Evolutionary conservation across 2,113 vertebrate species (phyloP).

Genomic region (Trogon surrucura): DNA sequence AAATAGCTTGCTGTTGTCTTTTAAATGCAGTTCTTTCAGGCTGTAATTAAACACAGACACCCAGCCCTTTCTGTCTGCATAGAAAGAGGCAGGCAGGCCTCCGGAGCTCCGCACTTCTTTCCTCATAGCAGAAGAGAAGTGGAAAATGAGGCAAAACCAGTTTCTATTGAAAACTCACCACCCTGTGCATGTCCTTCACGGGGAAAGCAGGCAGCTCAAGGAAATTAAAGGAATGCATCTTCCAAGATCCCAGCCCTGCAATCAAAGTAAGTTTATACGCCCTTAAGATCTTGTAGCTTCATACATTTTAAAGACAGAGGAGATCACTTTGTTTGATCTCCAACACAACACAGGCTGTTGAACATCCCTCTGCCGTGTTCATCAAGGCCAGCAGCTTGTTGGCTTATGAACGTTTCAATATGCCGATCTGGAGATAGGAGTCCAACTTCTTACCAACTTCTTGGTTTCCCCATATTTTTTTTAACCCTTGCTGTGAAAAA

Average conservation of each 20-base stretch:
- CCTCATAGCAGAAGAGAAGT: conserved; percentile 52
- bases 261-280: conserved; percentile 44
- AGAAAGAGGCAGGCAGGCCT: conserved; percentile 49
- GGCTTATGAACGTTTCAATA: background rate
- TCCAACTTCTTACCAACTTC: background rate
- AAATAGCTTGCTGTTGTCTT: conserved; percentile 72
- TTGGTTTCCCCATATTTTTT: background rate
- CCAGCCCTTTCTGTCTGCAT: conserved; percentile 68
- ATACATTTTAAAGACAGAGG: conserved; percentile 25
- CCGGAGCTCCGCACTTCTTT: conserved; percentile 20
- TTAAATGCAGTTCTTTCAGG: conserved; percentile 72
- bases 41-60: conserved; percentile 76
- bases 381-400: background rate
- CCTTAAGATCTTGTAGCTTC: conserved; percentile 48
- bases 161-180: conserved; percentile 45
- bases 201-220: conserved; percentile 6
- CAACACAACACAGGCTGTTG: background rate
- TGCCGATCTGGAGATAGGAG: background rate
- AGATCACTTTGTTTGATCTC: conserved; percentile 41
- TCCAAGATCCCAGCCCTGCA: conserved; percentile 45
- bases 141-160: conserved; percentile 69
- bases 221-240: conserved; percentile 52
- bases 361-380: background rate
- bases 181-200: background rate
- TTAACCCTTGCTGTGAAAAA: background rate